Percentiles rank a stretch among this genome's conserved stretches.
Evolutionary conservation across 1,140 invertebrate genomes (phyloP).

Genomic region (Ceratitis capitata): DNA sequence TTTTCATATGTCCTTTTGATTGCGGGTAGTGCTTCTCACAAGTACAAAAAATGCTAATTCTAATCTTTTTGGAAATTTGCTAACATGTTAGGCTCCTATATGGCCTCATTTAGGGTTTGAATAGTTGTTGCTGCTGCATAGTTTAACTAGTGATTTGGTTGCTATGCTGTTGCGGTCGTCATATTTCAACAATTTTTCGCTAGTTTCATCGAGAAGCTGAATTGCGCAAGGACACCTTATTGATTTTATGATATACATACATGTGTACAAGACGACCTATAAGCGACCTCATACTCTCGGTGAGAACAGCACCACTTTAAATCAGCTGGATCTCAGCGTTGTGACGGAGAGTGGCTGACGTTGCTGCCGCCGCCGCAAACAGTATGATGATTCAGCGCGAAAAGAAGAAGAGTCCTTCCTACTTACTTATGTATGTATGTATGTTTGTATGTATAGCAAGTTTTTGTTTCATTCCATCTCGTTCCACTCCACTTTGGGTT

Average conservation of each 20-base stretch:
- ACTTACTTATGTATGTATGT: too few species aligned
- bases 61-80: not conserved
- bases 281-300: not conserved
- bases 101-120: not conserved
- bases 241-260: not conserved
- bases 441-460: not conserved
- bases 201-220: not conserved
- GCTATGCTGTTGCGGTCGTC: not conserved
- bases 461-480: not conserved
- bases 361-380: not conserved
- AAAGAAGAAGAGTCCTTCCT: not conserved
- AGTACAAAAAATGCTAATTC: not conserved
- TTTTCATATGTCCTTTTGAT: too few species aligned
- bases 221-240: constrained; percentile 32
- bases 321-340: not conserved
- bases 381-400: not conserved
- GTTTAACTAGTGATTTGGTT: not conserved
- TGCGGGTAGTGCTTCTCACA: too few species aligned
- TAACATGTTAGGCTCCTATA: not conserved
- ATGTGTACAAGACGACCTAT: not conserved
- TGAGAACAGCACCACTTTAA: not conserved
- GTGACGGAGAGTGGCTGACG: not conserved
- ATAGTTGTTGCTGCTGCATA: not conserved
- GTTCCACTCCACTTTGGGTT: not conserved
- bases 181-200: not conserved